Conservation (phyloP, 2,888 invertebrate genomes). For the Epinotia ramella region DNA sequence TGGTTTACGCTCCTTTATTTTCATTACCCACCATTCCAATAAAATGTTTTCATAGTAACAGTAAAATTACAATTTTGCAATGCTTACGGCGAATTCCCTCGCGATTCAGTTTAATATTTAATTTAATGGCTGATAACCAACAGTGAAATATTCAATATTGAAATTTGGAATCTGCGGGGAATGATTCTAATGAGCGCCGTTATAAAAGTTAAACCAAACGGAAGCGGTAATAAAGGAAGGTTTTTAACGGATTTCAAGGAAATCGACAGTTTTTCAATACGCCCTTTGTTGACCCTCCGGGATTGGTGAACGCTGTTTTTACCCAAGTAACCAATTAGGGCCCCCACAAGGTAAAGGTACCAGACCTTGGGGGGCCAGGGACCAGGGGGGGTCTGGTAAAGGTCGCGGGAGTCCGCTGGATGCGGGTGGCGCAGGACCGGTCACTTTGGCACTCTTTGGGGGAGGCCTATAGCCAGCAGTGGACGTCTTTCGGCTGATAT, state of each 20-base stretch:
- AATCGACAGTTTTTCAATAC: slow-evolving; percentile 7
- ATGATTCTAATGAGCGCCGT: slow-evolving; percentile 48
- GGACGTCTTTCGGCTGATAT: too few relatives aligned
- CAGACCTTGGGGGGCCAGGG: too few relatives aligned
- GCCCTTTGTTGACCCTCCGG: neutral
- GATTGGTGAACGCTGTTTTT: neutral
- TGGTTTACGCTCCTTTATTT: slow-evolving; percentile 12
- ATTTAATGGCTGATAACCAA: slow-evolving; percentile 48
- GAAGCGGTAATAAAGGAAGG: slow-evolving; percentile 5
- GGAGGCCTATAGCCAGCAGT: too few relatives aligned
- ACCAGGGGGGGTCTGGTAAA: too few relatives aligned
- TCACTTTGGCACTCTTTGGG: too few relatives aligned
- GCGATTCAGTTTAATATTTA: slow-evolving; percentile 47
- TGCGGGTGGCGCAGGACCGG: too few relatives aligned
- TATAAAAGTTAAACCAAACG: slow-evolving; percentile 39
- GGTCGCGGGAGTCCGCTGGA: too few relatives aligned
- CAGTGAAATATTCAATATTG: slow-evolving; percentile 53
- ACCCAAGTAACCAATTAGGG: neutral
- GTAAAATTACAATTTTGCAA: slow-evolving; percentile 26
- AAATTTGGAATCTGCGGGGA: slow-evolving; percentile 46
- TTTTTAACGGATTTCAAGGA: neutral
- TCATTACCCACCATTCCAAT: slow-evolving; percentile 16
- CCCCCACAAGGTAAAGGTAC: too few relatives aligned
- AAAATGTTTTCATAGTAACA: slow-evolving; percentile 26
- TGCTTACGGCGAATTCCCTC: slow-evolving; percentile 26